phyloP scores from a whole-genome alignment of 2,888 invertebrate species.

The Argyresthia goedartella region DNA sequence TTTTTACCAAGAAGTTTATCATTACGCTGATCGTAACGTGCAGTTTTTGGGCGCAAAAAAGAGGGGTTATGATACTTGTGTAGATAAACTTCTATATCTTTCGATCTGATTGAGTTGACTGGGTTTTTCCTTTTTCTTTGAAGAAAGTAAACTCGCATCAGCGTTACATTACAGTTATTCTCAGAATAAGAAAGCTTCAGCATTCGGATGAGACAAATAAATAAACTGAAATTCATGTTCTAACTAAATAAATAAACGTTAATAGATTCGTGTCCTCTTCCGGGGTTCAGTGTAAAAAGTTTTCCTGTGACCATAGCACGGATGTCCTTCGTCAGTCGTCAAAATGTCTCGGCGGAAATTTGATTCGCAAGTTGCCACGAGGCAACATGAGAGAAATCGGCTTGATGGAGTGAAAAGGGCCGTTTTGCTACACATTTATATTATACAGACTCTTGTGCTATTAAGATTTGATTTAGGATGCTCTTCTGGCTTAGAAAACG shows the following conservation, averaged over 20 bases:
- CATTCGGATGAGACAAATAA: background rate
- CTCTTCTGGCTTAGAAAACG: background rate
- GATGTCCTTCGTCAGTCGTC: constrained; percentile 1
- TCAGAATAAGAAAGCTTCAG: background rate
- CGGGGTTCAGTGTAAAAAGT: background rate
- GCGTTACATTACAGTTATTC: background rate
- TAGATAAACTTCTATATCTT: too few relatives aligned
- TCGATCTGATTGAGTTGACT: background rate
- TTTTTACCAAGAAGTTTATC: too few relatives aligned
- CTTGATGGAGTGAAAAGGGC: background rate
- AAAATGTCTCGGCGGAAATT: background rate
- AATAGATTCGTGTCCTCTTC: background rate
- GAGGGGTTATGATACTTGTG: too few relatives aligned
- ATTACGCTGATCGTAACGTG: too few relatives aligned
- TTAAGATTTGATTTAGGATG: background rate
- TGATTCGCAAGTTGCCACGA: background rate
- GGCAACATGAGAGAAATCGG: background rate
- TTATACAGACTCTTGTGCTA: background rate
- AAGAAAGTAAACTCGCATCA: background rate
- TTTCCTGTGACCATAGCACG: background rate
- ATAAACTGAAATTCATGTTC: background rate
- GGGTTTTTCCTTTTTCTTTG: background rate
- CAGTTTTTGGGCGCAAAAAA: too few relatives aligned
- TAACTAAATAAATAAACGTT: background rate
- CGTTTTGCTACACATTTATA: background rate